These are phyloP conservation scores for Manis javanica DNA, from an alignment of 2,797 vertebrate genomes.

Conservation along the genomic window DNA sequence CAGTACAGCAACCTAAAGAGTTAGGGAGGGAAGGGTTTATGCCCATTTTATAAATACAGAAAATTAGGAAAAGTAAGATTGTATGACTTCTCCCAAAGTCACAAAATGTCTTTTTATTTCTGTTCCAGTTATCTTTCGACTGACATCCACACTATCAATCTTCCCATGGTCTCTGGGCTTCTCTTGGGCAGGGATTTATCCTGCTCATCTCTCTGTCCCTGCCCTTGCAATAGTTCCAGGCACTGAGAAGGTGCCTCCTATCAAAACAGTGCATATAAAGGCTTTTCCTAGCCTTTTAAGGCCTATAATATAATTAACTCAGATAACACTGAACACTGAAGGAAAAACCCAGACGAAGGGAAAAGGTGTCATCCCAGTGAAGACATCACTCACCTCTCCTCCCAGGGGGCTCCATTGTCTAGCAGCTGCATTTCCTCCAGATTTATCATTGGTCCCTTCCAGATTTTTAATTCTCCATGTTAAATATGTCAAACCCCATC, in stretches of 20 bases:
- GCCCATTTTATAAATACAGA: not conserved
- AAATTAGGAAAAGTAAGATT: not conserved
- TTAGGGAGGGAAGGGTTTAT: not conserved
- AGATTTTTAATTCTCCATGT: not conserved
- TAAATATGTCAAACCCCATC: not conserved
- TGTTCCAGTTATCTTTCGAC: not conserved
- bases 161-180: not conserved
- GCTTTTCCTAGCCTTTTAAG: not conserved
- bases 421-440: not conserved
- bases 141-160: not conserved
- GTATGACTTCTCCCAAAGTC: not conserved
- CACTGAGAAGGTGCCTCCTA: not conserved
- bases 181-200: not conserved
- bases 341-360: not conserved
- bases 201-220: not conserved
- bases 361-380: not conserved
- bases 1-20: not conserved
- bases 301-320: not conserved
- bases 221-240: not conserved
- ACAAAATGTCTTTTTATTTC: not conserved
- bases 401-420: fast-evolving
- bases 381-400: not conserved
- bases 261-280: not conserved
- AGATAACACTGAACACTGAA: not conserved
- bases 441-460: not conserved